Conservation (phyloP, 2,888 invertebrate species). For the Sarcophaga carnaria region DNA sequence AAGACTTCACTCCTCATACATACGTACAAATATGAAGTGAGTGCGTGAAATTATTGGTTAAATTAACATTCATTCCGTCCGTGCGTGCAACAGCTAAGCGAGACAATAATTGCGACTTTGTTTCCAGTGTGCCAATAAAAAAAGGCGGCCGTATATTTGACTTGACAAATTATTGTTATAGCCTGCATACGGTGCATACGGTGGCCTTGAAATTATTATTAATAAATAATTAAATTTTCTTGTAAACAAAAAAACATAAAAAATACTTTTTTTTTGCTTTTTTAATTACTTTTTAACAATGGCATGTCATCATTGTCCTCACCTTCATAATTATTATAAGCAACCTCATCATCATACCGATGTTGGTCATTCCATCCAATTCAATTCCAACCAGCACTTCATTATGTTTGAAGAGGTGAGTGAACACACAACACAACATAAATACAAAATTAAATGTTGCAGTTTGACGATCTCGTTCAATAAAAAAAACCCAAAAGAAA, state of each 20-base stretch:
- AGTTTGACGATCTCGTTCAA: too few relatives aligned
- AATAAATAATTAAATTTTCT: slow-evolving; percentile 61
- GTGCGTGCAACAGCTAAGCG: slow-evolving; percentile 3
- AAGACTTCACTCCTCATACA: slow-evolving; percentile 9
- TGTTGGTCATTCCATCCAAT: slow-evolving; percentile 1
- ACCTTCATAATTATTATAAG: neutral
- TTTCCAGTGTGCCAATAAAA: too few relatives aligned
- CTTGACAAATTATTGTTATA: neutral
- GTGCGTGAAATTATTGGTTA: slow-evolving; percentile 14
- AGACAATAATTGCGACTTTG: slow-evolving; percentile 1
- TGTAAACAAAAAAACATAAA: slow-evolving; percentile 22
- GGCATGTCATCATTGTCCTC: slow-evolving; percentile 45
- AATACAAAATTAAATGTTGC: too few relatives aligned
- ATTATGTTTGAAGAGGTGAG: too few relatives aligned
- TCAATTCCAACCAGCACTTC: slow-evolving; percentile 29
- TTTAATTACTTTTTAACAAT: slow-evolving; percentile 66
- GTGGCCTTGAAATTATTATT: slow-evolving; percentile 56
- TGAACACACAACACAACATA: too few relatives aligned
- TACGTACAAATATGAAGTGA: too few relatives aligned
- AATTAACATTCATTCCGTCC: slow-evolving; percentile 11
- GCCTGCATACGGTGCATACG: neutral
- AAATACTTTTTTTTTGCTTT: neutral
- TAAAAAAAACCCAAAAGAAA: too few relatives aligned
- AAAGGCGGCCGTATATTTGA: neutral
- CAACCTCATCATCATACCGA: neutral